Percentiles rank a stretch among this genome's conserved stretches.
These are phyloP conservation scores for Scylla paramamosain DNA, from an alignment of 1,140 invertebrate species.

Conservation along the genomic window DNA sequence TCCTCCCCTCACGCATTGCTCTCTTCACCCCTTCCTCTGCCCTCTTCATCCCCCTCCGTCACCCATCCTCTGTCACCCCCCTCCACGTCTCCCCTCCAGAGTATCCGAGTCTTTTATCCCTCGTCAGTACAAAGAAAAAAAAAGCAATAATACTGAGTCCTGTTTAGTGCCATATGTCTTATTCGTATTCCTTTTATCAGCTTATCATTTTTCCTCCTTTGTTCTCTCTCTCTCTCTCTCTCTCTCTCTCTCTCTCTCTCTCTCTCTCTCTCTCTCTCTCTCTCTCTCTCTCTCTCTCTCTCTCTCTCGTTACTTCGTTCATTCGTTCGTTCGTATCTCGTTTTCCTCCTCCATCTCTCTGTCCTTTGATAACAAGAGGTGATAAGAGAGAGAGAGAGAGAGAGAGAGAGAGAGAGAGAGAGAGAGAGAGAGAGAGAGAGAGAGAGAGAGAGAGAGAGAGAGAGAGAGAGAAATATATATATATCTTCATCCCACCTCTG, in stretches of 20 bases:
- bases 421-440: no score
- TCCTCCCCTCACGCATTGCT: neutral
- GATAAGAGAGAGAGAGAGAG: no score
- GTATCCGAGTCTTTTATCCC: neutral
- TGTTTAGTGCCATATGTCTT: constrained; percentile 4
- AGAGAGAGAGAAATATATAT: no score
- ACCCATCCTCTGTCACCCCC: neutral
- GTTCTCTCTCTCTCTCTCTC: neutral
- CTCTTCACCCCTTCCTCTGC: neutral
- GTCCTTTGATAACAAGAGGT: no score
- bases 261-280: constrained; percentile 28
- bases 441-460: no score
- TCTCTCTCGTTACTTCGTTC: neutral
- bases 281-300: neutral
- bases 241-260: no score
- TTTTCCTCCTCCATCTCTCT: neutral
- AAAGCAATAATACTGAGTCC: constrained; percentile 10
- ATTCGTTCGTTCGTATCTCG: neutral
- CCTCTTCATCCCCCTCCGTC: neutral
- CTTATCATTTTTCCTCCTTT: neutral
- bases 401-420: no score
- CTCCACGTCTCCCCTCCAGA: neutral
- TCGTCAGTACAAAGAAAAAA: neutral
- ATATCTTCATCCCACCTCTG: neutral
- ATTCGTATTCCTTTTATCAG: constrained; percentile 13